Evolutionary conservation across 2,797 vertebrate genomes (phyloP), one percentile per base, ranked within the genome.

Genomic region (Gymnoscopelus braueri): DNA sequence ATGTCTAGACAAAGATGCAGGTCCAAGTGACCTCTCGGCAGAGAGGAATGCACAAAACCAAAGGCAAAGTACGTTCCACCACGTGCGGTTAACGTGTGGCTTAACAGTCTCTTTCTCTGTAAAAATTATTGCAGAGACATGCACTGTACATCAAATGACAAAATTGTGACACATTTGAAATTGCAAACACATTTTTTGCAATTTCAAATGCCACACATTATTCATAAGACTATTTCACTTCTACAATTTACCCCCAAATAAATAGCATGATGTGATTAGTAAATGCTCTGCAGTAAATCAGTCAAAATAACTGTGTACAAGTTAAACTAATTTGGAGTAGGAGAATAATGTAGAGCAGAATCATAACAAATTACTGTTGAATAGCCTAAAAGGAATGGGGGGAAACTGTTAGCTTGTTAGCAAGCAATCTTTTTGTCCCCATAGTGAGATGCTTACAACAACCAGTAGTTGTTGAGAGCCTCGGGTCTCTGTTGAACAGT

Each of bases 391-490:
- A 15, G n/a, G 9, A 62, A 48, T 63, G 66, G 11, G 60, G n/a
- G 44, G 63, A 74, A 84, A 78, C 67, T 67, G 35, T 19, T 19
- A 19, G 19, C 19, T 19, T 66, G 74, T 75, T 19, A 69, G 66
- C 69, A 39, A 49, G 48, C 32, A 59, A 67, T 65, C 66, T 74
- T 78, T 76, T 68, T 24, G 74, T 81, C 65, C 19, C 23, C 59
- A 66, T 65, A 65, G 72, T 69, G 85, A 85, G 60, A 74, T 71
- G 26, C 72, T 77, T 80, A 82, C 67, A 72, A 63, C 60, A 59
- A 85, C 82, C 80, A 90, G 81, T 85, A 90, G 79, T 81, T 91
- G 91, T 94, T 92, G 86, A 89, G 89, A 90, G 89, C 88, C 85
- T 88, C 84, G 32, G 84, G 81, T 84, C 88, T 91, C 85, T 94